Evolutionary conservation across 2,113 vertebrate species (phyloP), one percentile per base, ranked within the genome.

Genomic region (Calonectris borealis): DNA sequence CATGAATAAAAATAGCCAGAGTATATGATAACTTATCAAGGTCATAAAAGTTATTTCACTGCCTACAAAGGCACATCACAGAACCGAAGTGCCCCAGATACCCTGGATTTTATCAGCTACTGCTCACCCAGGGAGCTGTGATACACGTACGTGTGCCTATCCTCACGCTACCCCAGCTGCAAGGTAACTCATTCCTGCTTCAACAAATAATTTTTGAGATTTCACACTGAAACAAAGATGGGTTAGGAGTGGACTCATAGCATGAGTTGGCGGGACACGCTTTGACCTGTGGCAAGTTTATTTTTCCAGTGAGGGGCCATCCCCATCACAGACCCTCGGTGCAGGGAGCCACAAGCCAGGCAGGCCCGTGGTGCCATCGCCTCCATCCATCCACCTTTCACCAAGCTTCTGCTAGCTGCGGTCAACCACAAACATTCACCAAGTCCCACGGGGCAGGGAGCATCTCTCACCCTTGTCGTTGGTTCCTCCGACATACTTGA

Each of bases 401-500:
- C 13, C 42, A 51, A 66, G 42, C 38, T 32, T 54, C 60, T 31
- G 36, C 6, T 16, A 21, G 34, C 1, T 0, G 26, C 1, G 0
- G 8, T 34, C 60, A 48, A 4, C 7, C 38, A 24, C 48, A n/a
- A 76, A 18, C 36, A 48, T 1, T 14, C 1, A 1, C 62, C 55
- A 16, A 66, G 69, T 9, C 25, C 48, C 3, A 11, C 6, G 2
- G n/a, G 40, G 10, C 5, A 0, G 16, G 19, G 27, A 78, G 62
- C 22, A 3, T 40, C 25, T 65, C 98, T 98, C 90, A 99, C 99
- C 99, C 96, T 98, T 98, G 51, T 99, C 98, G 11, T 99, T 99
- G 96, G 97, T 98, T 61, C 99, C 99, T 1, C 99, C 99, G 8
- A 98, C 98, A 40, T 99, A 99, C 97, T 99, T 99, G 48, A 99